Percentiles rank a stretch among this genome's conserved stretches.
phyloP scores from a whole-genome alignment of 2,888 invertebrate species.

The Macropis europaea region DNA sequence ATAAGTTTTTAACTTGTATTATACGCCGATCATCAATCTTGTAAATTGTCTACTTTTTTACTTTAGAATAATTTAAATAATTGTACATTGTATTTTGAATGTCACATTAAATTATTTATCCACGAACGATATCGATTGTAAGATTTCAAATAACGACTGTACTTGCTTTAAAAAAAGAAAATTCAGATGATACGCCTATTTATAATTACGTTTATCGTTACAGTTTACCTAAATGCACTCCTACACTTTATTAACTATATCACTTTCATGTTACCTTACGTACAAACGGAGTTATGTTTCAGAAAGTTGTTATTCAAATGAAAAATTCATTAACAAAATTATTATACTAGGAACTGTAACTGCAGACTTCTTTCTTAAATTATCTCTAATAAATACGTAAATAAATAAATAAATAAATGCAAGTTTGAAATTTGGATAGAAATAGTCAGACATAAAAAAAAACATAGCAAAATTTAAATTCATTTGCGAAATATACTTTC shows the following conservation, averaged over 20 bases:
- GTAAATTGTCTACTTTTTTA: neutral
- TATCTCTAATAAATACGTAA: conserved; percentile 37
- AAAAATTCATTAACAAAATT: conserved; percentile 22
- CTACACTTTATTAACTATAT: neutral
- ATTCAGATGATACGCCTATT: neutral
- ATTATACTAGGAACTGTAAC: conserved; percentile 54
- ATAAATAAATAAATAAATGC: conserved; percentile 51
- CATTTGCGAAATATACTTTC: neutral
- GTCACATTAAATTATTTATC: neutral
- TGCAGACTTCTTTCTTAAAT: conserved; percentile 33
- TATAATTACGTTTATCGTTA: conserved; percentile 6
- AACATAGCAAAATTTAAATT: neutral
- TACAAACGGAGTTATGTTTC: neutral
- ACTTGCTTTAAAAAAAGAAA: neutral
- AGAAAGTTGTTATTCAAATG: neutral
- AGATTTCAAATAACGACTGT: neutral
- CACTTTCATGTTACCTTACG: conserved; percentile 16
- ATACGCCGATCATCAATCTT: conserved; percentile 24
- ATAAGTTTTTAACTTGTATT: conserved; percentile 37
- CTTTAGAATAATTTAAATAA: conserved; percentile 6
- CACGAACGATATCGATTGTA: neutral
- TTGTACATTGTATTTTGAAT: conserved; percentile 8
- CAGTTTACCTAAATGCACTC: neutral
- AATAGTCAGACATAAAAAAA: conserved; percentile 3
- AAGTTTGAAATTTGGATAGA: neutral